Conservation (phyloP, 2,888 invertebrate genomes). For the Electrophaes corylata region DNA sequence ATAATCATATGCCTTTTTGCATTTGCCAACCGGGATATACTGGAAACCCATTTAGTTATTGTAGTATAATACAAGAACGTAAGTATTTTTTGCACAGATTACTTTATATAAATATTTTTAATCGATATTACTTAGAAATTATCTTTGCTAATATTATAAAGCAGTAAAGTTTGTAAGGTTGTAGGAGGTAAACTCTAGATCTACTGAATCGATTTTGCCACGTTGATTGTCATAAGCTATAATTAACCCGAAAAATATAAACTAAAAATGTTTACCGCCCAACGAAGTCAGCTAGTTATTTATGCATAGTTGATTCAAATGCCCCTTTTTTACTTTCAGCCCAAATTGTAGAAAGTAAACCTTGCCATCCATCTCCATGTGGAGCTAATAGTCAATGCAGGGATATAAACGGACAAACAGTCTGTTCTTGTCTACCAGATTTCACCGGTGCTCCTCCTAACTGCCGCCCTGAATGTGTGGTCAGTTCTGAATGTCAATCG, state of each 20-base stretch:
- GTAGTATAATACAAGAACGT: constrained; percentile 78
- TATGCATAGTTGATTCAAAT: too few relatives aligned
- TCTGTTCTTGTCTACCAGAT: constrained; percentile 87
- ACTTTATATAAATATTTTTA: not conserved
- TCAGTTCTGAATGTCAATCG: constrained; percentile 87
- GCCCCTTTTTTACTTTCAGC: constrained; percentile 53
- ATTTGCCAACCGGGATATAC: constrained; percentile 86
- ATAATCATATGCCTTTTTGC: constrained; percentile 90
- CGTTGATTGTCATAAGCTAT: too few relatives aligned
- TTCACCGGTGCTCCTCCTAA: constrained; percentile 88
- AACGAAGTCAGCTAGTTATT: too few relatives aligned
- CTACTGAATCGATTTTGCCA: too few relatives aligned
- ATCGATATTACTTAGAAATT: not conserved
- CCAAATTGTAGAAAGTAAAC: constrained; percentile 57
- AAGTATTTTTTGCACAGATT: constrained; percentile 45
- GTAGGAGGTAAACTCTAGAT: too few relatives aligned
- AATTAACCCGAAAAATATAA: too few relatives aligned
- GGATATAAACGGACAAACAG: constrained; percentile 88
- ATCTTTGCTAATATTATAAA: too few relatives aligned
- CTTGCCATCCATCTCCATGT: constrained; percentile 86
- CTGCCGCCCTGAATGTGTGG: constrained; percentile 89
- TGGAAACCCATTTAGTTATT: constrained; percentile 88
- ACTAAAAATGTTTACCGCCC: too few relatives aligned
- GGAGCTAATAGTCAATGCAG: constrained; percentile 91
- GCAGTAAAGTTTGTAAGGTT: too few relatives aligned